Evolutionary conservation across 2,113 vertebrate genomes (phyloP).

Genomic region (Choloepus hoffmanni): DNA sequence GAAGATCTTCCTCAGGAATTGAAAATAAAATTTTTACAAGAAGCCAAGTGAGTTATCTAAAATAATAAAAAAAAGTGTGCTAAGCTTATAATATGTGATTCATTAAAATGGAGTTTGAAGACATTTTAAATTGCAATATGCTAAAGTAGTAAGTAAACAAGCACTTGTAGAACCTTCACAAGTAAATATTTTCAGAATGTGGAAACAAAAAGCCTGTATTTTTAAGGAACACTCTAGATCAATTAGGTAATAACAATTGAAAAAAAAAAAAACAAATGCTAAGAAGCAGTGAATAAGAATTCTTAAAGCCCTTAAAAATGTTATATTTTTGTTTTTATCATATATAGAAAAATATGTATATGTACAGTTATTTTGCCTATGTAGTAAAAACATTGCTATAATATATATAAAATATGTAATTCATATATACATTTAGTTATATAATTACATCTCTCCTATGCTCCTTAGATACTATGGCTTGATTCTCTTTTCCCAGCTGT

Average conservation of each 20-base stretch:
- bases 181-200: background rate
- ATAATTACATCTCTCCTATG: background rate
- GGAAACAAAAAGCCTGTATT: background rate
- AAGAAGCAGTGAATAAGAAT: background rate
- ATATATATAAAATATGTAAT: background rate
- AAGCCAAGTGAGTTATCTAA: conserved; percentile 92
- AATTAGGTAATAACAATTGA: background rate
- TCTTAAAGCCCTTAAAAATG: background rate
- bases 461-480: background rate
- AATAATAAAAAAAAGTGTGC: conserved; percentile 40
- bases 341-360: background rate
- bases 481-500: background rate
- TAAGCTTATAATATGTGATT: background rate
- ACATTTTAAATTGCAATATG: background rate
- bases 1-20: conserved; percentile 98
- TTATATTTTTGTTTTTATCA: background rate
- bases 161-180: background rate
- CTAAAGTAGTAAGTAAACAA: background rate
- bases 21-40: conserved; percentile 98
- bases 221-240: background rate
- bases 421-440: background rate
- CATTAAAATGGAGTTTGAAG: conserved; percentile 28
- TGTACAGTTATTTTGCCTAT: background rate
- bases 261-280: background rate
- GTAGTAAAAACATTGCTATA: background rate